phyloP scores from a whole-genome alignment of 2,113 vertebrate species.

The Triplophysa rosa region DNA sequence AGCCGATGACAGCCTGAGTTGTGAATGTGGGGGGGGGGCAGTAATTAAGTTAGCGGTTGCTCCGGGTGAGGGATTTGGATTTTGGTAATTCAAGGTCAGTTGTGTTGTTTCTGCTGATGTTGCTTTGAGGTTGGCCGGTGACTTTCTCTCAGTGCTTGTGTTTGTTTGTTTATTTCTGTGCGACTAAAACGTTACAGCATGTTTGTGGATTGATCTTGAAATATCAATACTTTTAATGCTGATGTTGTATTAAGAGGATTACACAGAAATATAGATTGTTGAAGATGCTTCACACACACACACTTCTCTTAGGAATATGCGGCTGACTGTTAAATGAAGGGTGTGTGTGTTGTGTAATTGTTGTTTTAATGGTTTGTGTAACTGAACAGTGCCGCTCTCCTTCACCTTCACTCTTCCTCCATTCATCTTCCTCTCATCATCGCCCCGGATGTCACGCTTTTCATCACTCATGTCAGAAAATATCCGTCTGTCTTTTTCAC shows the following conservation, averaged over 20 bases:
- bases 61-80: conserved; percentile 25
- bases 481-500: background rate
- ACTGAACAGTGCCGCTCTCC: background rate
- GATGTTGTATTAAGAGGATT: too few species aligned
- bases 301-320: too few species aligned
- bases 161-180: background rate
- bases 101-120: conserved; percentile 66
- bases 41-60: background rate
- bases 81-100: conserved; percentile 69
- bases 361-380: conserved; percentile 61
- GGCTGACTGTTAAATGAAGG: too few species aligned
- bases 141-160: conserved; percentile 19
- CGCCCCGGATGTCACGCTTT: background rate
- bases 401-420: conserved; percentile 6
- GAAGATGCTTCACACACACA: too few species aligned
- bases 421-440: background rate
- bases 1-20: background rate
- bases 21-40: background rate
- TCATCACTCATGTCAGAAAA: background rate
- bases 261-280: too few species aligned
- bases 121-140: conserved; percentile 51
- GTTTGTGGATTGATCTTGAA: too few species aligned
- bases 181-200: too few species aligned
- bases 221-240: too few species aligned
- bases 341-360: conserved; percentile 55